Evolutionary conservation across 2,797 vertebrate genomes (phyloP), one percentile per base, ranked within the genome.

Genomic region (Neosilurus hyrtlii): DNA sequence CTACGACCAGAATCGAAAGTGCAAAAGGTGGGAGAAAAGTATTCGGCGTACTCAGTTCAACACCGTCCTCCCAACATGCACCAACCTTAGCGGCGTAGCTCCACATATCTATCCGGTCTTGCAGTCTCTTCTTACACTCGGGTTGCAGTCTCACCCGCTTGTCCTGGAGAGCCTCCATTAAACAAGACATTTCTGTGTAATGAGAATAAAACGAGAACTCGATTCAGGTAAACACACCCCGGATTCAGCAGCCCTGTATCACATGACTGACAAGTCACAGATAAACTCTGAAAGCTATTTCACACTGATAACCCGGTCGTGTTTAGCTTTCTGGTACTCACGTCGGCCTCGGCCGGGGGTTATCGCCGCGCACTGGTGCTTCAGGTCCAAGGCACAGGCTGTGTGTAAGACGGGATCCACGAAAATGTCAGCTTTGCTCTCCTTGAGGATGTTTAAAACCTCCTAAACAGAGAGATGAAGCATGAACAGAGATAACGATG

Each of bases 71-170:
- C 52, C 0, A 74, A 57, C 20, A 51, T 76, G 66, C 35, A 62
- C 82, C 49, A 12, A 83, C 96, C 95, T 96, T 96, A 10, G 96
- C 95, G 2, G 96, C 96, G 0, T 96, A 97, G 83, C 95, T 94
- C 96, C 96, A 97, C 96, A 97, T 97, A 74, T 97, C 96, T 35
- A 96, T 95, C 2, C 96, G 94, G 85, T 97, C 96, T 14, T 96
- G 95, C 81, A 97, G 93, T 86, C 96, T 94, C 80, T 95, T 96
- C 92, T 96, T 97, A 88, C 96, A 97, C 85, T 96, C 96, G 0
- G 96, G 96, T 86, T 97, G 96, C 79, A 97, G 85, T 73, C 96
- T 92, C 61, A 97, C 95, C 43, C 93, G 91, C 75, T 96, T 97
- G 82, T 97, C 96, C 86, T 95, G 95, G 82, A 96, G 90, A 35